Base-by-base conservation (phyloP, 2,797 vertebrate genomes). In the Ctenochaetus hawaiiensis region DNA sequence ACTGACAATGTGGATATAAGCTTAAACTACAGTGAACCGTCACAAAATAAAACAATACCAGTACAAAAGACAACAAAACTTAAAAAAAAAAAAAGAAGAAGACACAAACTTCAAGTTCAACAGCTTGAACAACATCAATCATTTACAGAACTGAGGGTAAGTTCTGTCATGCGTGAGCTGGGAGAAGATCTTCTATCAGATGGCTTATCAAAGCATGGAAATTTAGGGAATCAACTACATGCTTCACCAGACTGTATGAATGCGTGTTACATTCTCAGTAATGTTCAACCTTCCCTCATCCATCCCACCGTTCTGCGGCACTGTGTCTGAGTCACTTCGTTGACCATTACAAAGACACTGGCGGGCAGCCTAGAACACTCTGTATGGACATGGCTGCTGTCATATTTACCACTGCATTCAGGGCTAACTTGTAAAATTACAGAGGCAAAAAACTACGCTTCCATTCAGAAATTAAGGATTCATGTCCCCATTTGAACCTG, bases 341-440 rank as follows among this genome's bases (percentile, higher is more conserved):
- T 83, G 80, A 87, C 72, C 69, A 87, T 86, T 91, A 85, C 56
- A 79, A 76, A 75, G 59, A 72, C 41, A 59, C 73, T 78, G 71
- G 71, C 47, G 0, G 23, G 54, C 26, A 47, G 70, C 70, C 71
- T 47, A 71, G 65, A 81, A 77, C 34, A 54, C 34, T 69, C 47
- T 45, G 51, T 68, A 53, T 54, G 18, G 59, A 76, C 61, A 54
- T 16, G 49, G 16, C 3, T 76, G 60, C 56, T 18, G 23, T 75
- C 69, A 63, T 37, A 48, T 75, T 72, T 64, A 81, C 30, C 58
- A 41, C 60, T 68, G 48, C 16, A 69, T 60, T 78, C 41, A 66
- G 20, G 54, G 68, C 5, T 22, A 45, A 49, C 34, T 58, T 53
- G 43, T 68, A 16, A 57, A 26, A 58, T 37, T 3, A 11, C 11